These are phyloP conservation scores for Chauna torquata DNA, from an alignment of 2,113 vertebrate genomes.

Conservation along the genomic window DNA sequence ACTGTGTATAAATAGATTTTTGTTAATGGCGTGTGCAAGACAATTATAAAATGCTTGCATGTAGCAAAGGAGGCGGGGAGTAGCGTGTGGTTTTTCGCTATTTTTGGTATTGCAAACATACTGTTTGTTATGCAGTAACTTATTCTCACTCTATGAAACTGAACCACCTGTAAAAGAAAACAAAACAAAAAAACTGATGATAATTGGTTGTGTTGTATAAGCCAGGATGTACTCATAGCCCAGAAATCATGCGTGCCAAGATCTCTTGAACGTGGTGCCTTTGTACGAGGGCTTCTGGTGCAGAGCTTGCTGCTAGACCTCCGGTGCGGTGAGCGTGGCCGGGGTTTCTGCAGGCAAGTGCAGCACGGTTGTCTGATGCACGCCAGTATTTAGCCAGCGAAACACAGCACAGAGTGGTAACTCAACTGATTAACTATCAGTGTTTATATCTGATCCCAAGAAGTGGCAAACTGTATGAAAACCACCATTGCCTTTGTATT, in stretches of 20 bases:
- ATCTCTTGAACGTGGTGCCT: background rate
- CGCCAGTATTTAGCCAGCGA: accelerated
- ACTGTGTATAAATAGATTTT: background rate
- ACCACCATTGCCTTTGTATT: background rate
- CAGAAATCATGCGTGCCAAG: background rate
- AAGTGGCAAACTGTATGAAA: background rate
- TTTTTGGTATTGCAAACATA: background rate
- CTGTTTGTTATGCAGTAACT: background rate
- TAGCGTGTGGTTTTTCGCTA: background rate
- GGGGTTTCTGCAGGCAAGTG: accelerated
- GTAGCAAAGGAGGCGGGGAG: background rate
- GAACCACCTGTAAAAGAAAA: background rate
- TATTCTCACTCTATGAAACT: background rate
- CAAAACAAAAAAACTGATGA: background rate
- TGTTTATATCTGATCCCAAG: background rate
- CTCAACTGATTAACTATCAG: accelerated
- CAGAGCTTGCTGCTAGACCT: background rate
- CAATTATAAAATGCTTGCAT: background rate
- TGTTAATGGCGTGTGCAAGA: background rate
- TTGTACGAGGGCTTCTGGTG: background rate
- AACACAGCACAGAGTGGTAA: background rate
- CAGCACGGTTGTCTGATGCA: accelerated
- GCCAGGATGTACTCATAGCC: background rate
- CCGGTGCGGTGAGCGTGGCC: accelerated
- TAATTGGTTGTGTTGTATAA: background rate